Conservation (phyloP, 2,113 vertebrate species). For the Ailurus styani region DNA sequence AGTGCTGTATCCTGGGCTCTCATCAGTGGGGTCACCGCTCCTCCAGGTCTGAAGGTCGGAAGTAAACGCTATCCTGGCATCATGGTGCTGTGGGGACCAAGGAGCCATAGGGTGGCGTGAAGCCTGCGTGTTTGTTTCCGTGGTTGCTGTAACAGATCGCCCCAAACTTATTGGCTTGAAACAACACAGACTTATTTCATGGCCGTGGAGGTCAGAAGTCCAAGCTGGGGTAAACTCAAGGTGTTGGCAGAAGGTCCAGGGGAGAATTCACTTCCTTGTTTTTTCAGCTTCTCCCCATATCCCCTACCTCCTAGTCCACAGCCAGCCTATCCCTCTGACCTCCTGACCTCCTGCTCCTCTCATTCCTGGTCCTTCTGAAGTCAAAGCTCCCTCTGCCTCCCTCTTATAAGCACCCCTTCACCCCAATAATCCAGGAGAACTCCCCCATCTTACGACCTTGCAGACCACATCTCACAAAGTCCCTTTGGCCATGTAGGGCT, state of each 20-base stretch:
- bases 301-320: neutral
- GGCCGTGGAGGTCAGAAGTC: neutral
- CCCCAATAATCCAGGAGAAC: no score
- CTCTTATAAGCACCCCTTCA: neutral
- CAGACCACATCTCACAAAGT: neutral
- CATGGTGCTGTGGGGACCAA: neutral
- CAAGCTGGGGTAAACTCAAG: neutral
- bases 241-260: neutral
- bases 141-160: neutral
- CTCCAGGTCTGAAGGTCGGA: neutral
- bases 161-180: neutral
- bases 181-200: neutral
- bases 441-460: neutral
- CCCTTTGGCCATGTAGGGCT: neutral
- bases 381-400: neutral
- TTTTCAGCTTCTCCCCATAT: neutral
- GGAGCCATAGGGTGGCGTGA: accelerated
- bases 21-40: neutral
- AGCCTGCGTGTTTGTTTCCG: neutral
- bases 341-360: neutral
- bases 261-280: neutral
- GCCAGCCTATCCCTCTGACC: neutral
- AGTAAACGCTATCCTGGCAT: neutral
- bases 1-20: neutral
- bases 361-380: neutral